phyloP scores from a whole-genome alignment of 2,888 invertebrate genomes.

The Myopa testacea region DNA sequence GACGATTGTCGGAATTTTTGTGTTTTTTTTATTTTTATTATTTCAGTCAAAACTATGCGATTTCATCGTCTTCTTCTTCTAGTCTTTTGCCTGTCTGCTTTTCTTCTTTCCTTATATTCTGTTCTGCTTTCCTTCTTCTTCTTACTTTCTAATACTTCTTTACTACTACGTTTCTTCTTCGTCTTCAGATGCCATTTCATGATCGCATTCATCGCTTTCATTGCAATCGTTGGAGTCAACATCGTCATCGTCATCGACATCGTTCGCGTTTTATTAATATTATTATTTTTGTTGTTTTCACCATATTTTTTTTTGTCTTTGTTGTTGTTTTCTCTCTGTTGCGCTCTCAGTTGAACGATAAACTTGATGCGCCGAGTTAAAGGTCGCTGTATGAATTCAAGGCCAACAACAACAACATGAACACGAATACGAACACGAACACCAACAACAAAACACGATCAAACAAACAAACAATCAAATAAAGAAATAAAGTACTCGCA shows the following conservation, averaged over 20 bases:
- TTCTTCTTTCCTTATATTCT: neutral
- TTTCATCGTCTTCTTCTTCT: neutral
- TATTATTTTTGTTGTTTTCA: conserved; percentile 19
- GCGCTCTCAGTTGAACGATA: conserved; percentile 55
- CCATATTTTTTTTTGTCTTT: neutral
- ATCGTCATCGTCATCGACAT: conserved; percentile 18
- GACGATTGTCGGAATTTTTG: neutral
- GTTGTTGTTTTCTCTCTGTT: conserved; percentile 26
- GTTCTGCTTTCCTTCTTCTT: neutral
- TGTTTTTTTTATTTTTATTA: neutral
- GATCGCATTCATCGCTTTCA: neutral
- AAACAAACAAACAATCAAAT: conserved; percentile 8
- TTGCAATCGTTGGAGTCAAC: conserved; percentile 4
- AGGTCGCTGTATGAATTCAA: conserved; percentile 65
- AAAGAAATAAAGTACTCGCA: conserved; percentile 1
- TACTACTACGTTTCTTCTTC: neutral
- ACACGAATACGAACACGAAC: conserved; percentile 33
- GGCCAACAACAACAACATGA: conserved; percentile 56
- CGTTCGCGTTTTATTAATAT: conserved; percentile 12
- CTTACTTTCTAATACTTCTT: neutral
- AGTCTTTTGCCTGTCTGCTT: neutral
- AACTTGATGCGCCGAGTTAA: conserved; percentile 59
- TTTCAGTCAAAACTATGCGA: neutral
- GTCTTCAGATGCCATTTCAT: no score
- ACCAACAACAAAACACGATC: conserved; percentile 13